Evolutionary conservation across 2,797 vertebrate species (phyloP), one percentile per base, ranked within the genome.

Genomic region (Rhabdophis nuchalis): DNA sequence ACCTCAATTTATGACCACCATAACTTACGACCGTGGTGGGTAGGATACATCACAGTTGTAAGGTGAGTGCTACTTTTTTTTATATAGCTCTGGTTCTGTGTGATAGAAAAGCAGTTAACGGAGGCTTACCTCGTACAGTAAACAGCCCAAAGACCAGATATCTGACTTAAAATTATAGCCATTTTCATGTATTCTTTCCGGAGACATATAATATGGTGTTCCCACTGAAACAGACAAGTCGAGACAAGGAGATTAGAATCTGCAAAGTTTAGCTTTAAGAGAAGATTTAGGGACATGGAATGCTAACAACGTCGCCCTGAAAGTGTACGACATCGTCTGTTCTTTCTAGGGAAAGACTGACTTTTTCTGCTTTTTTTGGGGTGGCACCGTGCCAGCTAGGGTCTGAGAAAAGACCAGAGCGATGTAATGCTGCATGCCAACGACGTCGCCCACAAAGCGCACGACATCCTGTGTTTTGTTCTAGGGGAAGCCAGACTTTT

Each of bases 201-300:
- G 98, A 50, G 98, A 98, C 98, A 98, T 98, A 61, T 98, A 98
- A 97, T 98, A 98, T 0, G 98, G 98, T 9, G 98, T 98, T 96
- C 98, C 98, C 96, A 98, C 98, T 98, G 97, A 25, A 97, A 97
- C 29, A 95, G 95, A 94, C 82, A 95, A 91, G 88, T 11, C 91
- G 29, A 89, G 27, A 92, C 4, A 89, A 41, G 90, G 52, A 54
- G 85, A 92, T 96, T 94, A 96, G 0, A 1, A 0, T 16, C 92
- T 58, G 0, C 10, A 5, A 58, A 64, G 13, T 0, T 72, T 32
- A n/a, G 64, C 27, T 72, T 72, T 72, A 29, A 77, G 8, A 20
- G 27, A 36, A 23, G 25, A 46, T 12, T 12, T 87, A 52, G 61
- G 89, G 91, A 5, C 1, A 14, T 1, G 11, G 5, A 64, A 64